These are phyloP conservation scores for Syncerus caffer DNA, from an alignment of 2,797 vertebrate species.

Conservation along the genomic window DNA sequence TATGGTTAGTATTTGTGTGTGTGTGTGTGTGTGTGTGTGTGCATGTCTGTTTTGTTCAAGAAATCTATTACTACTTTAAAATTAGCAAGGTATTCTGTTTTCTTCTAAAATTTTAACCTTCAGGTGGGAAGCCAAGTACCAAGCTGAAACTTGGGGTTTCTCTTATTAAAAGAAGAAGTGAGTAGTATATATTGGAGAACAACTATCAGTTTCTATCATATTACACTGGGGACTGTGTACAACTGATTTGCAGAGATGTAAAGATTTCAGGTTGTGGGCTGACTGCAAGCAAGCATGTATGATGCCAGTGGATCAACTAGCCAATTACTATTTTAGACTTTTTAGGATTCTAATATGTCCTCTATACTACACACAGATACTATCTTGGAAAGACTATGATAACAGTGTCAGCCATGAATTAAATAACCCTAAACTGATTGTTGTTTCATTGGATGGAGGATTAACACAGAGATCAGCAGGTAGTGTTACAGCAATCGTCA, in stretches of 20 bases:
- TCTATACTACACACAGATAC: not conserved
- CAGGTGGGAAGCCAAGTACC: not conserved
- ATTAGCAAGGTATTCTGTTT: not conserved
- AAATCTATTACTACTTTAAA: not conserved
- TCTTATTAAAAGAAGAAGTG: not conserved
- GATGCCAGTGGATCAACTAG: not conserved
- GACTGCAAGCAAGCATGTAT: not conserved
- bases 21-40: too few relatives aligned
- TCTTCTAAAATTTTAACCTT: not conserved
- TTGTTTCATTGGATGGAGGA: not conserved
- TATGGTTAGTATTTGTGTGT: not conserved
- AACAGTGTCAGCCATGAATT: not conserved
- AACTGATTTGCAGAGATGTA: not conserved
- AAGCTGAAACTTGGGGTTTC: not conserved
- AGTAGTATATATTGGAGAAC: not conserved
- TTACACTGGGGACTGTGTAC: not conserved
- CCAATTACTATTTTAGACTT: not conserved
- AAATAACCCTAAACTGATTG: not conserved
- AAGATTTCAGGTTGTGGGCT: not conserved
- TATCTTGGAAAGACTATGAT: not conserved
- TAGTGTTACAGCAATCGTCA: not conserved
- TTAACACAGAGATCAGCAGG: not conserved
- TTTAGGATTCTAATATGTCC: not conserved
- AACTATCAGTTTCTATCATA: not conserved
- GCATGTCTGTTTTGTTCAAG: not conserved